Evolutionary conservation across 2,888 invertebrate species (phyloP), one percentile per base, ranked within the genome.

Genomic region (Dimorphilus gyrociliatus): DNA sequence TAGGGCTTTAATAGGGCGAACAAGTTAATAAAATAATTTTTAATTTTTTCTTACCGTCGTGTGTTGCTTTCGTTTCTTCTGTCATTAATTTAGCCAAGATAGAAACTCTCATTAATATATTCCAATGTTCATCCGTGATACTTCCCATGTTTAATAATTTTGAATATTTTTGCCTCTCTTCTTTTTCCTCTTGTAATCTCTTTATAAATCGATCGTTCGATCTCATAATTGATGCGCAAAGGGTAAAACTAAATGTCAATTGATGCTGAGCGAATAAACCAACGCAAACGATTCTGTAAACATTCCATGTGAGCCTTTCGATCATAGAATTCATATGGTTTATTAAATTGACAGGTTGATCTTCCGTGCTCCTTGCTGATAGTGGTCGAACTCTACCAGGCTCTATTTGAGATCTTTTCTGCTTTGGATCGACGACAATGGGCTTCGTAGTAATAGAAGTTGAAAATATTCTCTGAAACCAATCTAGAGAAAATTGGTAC

Each of bases 401-500:
- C n/a, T n/a, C n/a, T n/a, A n/a, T n/a, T n/a, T n/a, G n/a, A n/a
- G n/a, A n/a, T n/a, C n/a, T n/a, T n/a, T n/a, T n/a, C n/a, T n/a
- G n/a, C n/a, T n/a, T 6, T 5, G 14, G 6, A 12, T 13, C 16
- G 4, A 4, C 10, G 8, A 14, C 3, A 8, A 17, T 27, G 10
- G 2, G 18, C 23, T 4, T 23, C 21, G 36, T 34, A 29, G 45
- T 40, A 33, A 59, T 56, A 35, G 55, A 53, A 18, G 47, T 41
- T 10, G 45, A 47, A 34, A 60, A 60, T 46, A 55, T 51, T 28
- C 46, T 47, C 39, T 59, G 54, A 48, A 60, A 61, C 58, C 58
- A 60, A 26, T 47, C 42, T 16, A 61, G 44, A 1, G 60, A 61
- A 41, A 57, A 61, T 48, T 61, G 60, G 45, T 61, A 61, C 60